Conservation (phyloP, 2,888 invertebrate genomes). For the Pyralis farinalis region DNA sequence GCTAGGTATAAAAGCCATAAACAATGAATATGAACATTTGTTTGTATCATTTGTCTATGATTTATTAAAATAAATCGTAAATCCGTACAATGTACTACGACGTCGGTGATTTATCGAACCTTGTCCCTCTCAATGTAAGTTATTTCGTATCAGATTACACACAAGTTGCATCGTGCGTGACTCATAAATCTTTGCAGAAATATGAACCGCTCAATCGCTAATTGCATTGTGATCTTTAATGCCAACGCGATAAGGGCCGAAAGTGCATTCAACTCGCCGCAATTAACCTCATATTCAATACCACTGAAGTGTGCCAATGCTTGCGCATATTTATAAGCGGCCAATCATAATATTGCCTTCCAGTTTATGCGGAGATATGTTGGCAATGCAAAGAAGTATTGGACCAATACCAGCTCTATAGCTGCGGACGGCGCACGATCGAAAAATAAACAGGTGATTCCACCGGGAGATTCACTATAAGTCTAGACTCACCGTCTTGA, state of each 20-base stretch:
- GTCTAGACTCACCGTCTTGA: no score
- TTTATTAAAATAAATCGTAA: no score
- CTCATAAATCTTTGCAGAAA: not conserved
- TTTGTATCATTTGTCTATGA: no score
- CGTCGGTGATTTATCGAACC: not conserved
- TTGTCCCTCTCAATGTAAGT: not conserved
- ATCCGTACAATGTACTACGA: no score
- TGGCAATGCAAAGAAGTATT: not conserved
- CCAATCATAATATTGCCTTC: not conserved
- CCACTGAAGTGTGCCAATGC: not conserved
- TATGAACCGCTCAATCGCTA: not conserved
- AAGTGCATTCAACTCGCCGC: not conserved
- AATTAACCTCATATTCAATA: not conserved
- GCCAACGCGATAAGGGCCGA: not conserved
- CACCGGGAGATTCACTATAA: no score
- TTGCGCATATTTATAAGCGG: no score
- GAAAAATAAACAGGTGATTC: not conserved
- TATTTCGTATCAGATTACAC: not conserved
- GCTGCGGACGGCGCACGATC: not conserved
- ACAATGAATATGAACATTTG: no score
- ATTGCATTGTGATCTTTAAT: not conserved
- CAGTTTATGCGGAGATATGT: not conserved
- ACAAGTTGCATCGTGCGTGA: not conserved
- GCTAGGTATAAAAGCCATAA: no score
- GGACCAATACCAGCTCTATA: not conserved